These are phyloP conservation scores for Pimpla rufipes DNA, from an alignment of 2,888 invertebrate species.

Conservation along the genomic window DNA sequence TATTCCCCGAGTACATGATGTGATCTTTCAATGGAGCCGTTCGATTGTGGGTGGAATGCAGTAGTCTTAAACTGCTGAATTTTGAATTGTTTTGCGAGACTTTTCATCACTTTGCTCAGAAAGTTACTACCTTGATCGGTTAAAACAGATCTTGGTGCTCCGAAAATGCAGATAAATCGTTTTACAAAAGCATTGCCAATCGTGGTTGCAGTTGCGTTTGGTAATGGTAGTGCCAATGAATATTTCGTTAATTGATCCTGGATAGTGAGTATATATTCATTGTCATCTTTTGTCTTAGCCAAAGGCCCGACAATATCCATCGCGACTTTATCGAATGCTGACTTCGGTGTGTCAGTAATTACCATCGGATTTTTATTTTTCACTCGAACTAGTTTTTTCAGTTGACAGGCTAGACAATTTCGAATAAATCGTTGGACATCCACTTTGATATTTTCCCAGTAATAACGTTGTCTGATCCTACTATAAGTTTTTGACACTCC, in stretches of 20 bases:
- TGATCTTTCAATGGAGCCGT: constrained; percentile 54
- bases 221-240: constrained; percentile 3
- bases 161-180: constrained; percentile 38
- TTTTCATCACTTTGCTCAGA: not conserved
- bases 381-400: constrained; percentile 5
- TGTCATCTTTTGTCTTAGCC: not conserved
- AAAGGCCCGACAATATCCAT: constrained; percentile 9
- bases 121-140: not conserved
- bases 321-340: not conserved
- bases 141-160: constrained; percentile 30
- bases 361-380: constrained; percentile 18
- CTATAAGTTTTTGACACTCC: constrained; percentile 30
- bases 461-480: constrained; percentile 9
- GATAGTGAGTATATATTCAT: not conserved
- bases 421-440: constrained; percentile 13
- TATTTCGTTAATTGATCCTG: not conserved
- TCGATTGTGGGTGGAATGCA: constrained; percentile 55
- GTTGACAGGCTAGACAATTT: not conserved
- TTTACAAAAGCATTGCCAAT: constrained; percentile 2
- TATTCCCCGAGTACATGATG: constrained; percentile 61
- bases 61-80: constrained; percentile 50
- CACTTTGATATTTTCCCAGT: constrained; percentile 13
- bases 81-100: not conserved
- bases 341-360: constrained; percentile 18
- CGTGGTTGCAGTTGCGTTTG: not conserved